Evolutionary conservation across 2,113 vertebrate genomes (phyloP).

Genomic region (Pelvicachromis taeniatus): DNA sequence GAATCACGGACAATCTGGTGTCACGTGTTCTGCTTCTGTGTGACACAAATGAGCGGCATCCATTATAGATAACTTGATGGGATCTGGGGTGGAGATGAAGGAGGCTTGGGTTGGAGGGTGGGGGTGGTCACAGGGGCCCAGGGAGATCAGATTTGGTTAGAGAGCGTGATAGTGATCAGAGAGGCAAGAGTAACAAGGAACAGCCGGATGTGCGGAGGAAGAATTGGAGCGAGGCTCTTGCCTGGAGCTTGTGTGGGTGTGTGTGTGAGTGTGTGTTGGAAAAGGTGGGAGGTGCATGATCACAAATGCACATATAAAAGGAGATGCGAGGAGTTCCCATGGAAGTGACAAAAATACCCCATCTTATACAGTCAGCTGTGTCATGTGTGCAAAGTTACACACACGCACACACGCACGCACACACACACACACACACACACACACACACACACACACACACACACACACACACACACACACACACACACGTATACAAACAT

Average conservation of each 20-base stretch:
- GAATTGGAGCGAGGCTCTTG: slow-evolving; percentile 39
- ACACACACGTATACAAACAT: not conserved
- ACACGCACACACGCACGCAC: too few relatives aligned
- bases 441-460: not conserved
- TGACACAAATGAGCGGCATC: slow-evolving; percentile 6
- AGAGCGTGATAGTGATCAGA: slow-evolving; percentile 35
- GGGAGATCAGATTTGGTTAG: slow-evolving; percentile 32
- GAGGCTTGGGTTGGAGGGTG: not conserved
- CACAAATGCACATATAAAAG: slow-evolving; percentile 2
- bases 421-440: not conserved
- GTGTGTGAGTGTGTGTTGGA: not conserved
- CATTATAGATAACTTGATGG: not conserved
- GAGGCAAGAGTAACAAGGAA: slow-evolving; percentile 18
- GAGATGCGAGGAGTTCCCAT: not conserved
- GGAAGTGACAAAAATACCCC: not conserved
- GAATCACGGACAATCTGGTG: not conserved
- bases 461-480: not conserved
- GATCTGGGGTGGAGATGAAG: not conserved
- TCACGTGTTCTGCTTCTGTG: not conserved
- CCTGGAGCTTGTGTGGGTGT: slow-evolving; percentile 2
- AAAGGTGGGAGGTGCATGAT: not conserved
- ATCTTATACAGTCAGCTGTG: not conserved
- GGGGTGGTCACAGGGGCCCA: slow-evolving; percentile 7
- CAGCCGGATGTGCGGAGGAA: slow-evolving; percentile 35
- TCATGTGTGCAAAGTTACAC: not conserved